Evolutionary conservation across 1,140 invertebrate genomes (phyloP).

Genomic region (Brachionus rotundiformis): DNA sequence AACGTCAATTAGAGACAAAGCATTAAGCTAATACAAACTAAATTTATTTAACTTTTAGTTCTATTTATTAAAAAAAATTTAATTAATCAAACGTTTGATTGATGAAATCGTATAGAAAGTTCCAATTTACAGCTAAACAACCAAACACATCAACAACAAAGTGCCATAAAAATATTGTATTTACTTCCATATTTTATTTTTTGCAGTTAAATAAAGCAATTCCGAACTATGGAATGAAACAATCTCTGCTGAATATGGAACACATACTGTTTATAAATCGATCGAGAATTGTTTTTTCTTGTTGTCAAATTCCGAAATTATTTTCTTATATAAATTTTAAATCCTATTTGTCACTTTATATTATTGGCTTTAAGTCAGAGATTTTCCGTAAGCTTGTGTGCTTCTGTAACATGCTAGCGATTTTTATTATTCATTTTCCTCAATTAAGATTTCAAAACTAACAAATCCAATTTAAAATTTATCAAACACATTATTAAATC

Average conservation of each 20-base stretch:
- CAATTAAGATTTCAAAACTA: constrained; percentile 21
- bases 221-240: not conserved
- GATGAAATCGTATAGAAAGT: not conserved
- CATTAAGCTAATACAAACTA: not conserved
- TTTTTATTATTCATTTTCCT: constrained; percentile 6
- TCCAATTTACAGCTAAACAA: not conserved
- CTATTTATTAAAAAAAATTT: not conserved
- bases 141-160: not conserved
- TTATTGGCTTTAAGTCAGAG: constrained; percentile 14
- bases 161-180: not conserved
- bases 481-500: not conserved
- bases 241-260: constrained; percentile 8
- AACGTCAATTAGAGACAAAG: too few relatives aligned
- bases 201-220: not conserved
- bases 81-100: not conserved
- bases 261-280: constrained; percentile 9
- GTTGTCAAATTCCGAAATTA: not conserved
- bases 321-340: not conserved
- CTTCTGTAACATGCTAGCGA: not conserved
- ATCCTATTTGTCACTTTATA: constrained; percentile 6
- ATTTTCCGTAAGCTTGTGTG: constrained; percentile 17
- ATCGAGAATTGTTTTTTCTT: not conserved
- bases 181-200: not conserved
- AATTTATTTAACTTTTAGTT: not conserved
- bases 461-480: constrained; percentile 17